Percentiles rank a stretch among this genome's conserved stretches.
These are phyloP conservation scores for Trachurus trachurus DNA, from an alignment of 2,797 vertebrate species.

Conservation along the genomic window DNA sequence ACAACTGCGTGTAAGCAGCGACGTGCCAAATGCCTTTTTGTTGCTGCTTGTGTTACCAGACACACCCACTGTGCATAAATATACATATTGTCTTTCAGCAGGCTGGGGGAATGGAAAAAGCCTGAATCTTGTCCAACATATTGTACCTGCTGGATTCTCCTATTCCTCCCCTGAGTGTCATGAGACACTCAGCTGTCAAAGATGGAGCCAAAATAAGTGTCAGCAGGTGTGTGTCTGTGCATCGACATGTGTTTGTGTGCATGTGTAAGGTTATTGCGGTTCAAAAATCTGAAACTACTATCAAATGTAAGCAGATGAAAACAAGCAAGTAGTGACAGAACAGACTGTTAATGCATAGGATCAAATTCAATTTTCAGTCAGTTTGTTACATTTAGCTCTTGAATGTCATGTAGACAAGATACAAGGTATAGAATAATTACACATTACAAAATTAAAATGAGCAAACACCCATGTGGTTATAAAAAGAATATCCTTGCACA, in stretches of 20 bases:
- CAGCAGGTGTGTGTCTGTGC: conserved; percentile 52
- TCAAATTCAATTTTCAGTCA: not conserved
- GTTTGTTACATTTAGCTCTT: not conserved
- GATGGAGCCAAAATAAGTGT: conserved; percentile 62
- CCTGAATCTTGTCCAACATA: conserved; percentile 78
- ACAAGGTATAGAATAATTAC: no score
- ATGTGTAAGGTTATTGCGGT: conserved; percentile 49
- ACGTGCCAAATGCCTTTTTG: not conserved
- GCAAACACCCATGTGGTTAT: not conserved
- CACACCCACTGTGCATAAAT: conserved; percentile 60
- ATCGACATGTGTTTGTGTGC: conserved; percentile 21
- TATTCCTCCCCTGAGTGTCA: conserved; percentile 71
- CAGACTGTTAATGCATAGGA: not conserved
- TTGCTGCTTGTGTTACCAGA: conserved; percentile 37
- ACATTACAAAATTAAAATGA: not conserved
- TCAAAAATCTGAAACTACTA: conserved; percentile 31
- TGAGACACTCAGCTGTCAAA: conserved; percentile 79
- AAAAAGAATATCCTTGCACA: not conserved
- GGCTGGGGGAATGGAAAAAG: conserved; percentile 73
- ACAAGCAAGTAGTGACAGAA: not conserved
- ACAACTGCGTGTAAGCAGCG: not conserved
- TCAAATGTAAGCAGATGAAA: conserved; percentile 13
- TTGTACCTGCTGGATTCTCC: conserved; percentile 77
- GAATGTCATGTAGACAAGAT: not conserved
- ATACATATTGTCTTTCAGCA: conserved; percentile 73